Conservation (phyloP, 2,113 vertebrate species). For the Sphyrna mokarran region DNA sequence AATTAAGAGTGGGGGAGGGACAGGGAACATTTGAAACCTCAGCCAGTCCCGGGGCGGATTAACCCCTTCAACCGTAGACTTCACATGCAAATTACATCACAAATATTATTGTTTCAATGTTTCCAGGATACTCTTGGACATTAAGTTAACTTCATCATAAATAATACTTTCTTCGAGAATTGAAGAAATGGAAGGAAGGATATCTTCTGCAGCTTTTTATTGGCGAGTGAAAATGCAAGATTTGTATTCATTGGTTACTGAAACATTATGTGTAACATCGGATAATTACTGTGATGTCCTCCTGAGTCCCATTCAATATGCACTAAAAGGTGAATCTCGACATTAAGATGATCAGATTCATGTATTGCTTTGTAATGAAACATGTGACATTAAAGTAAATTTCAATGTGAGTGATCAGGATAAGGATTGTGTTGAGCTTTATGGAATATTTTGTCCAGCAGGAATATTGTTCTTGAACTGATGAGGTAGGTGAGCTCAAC, state of each 20-base stretch:
- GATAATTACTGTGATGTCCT: not conserved
- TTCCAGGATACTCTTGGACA: not conserved
- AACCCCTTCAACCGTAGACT: not conserved
- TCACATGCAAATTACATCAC: not conserved
- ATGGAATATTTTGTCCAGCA: not conserved
- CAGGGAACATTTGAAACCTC: not conserved
- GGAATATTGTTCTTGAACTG: not conserved
- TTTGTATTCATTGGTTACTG: not conserved
- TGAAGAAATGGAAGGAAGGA: not conserved
- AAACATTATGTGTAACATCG: not conserved
- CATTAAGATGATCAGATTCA: not conserved
- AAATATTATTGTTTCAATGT: not conserved
- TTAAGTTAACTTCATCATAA: not conserved
- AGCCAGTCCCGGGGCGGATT: not conserved
- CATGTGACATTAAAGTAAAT: conserved; percentile 1
- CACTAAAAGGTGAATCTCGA: not conserved
- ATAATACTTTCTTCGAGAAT: not conserved
- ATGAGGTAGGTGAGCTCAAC: not conserved
- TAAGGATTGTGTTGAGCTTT: not conserved
- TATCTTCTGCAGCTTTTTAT: not conserved
- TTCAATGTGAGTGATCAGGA: not conserved
- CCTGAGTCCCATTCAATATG: not conserved
- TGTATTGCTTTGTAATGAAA: not conserved
- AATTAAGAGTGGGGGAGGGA: not conserved
- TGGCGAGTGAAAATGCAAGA: not conserved